These are phyloP conservation scores for Apis dorsata DNA, from an alignment of 1,140 invertebrate species.

Conservation along the genomic window DNA sequence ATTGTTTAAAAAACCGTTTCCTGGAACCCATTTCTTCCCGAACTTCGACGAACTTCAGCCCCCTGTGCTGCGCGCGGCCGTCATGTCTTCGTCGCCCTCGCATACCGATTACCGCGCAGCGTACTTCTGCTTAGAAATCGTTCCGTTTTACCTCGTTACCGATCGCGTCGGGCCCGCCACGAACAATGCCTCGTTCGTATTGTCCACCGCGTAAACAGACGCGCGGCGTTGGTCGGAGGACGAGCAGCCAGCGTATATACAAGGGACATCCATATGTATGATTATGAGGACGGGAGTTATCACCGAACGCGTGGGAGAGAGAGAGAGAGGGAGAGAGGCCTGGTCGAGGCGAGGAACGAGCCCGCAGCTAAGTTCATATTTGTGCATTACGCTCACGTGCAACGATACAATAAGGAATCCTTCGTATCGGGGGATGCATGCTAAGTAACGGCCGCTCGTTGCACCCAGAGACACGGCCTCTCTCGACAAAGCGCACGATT, in stretches of 20 bases:
- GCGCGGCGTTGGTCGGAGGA: conserved; percentile 12
- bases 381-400: conserved; percentile 80
- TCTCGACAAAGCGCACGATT: conserved; percentile 20
- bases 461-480: conserved; percentile 49
- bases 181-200: conserved; percentile 53
- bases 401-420: conserved; percentile 81
- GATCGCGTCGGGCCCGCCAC: background rate
- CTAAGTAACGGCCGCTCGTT: conserved; percentile 71
- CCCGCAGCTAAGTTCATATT: conserved; percentile 76
- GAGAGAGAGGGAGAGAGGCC: conserved; percentile 31
- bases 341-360: conserved; percentile 57
- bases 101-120: conserved; percentile 15
- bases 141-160: conserved; percentile 35
- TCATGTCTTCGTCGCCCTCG: background rate
- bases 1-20: conserved; percentile 29
- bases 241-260: conserved; percentile 60
- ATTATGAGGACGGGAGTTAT: conserved; percentile 78
- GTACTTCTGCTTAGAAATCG: conserved; percentile 34
- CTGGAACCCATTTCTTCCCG: conserved; percentile 28
- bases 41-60: conserved; percentile 25
- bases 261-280: conserved; percentile 77
- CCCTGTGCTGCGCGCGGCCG: background rate
- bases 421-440: conserved; percentile 79
- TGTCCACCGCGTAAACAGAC: conserved; percentile 43
- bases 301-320: conserved; percentile 58